Percentiles rank a stretch among this genome's conserved stretches.
Conservation (phyloP, 2,113 vertebrate species). For the Equus quagga region DNA sequence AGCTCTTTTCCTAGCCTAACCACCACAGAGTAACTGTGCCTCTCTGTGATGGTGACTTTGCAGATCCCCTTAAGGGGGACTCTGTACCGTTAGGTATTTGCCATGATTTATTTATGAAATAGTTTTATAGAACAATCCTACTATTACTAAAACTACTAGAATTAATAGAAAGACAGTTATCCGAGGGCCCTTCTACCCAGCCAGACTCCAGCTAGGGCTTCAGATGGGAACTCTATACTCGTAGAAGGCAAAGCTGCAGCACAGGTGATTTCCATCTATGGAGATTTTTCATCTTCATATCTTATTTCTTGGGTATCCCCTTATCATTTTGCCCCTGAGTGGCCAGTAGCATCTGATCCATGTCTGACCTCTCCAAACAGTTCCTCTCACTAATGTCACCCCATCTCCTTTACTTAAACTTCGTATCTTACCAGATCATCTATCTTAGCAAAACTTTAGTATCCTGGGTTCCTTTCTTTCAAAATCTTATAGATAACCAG, state of each 20-base stretch:
- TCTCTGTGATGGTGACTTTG: background rate
- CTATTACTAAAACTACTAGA: constrained; percentile 2
- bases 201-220: background rate
- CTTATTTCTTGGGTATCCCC: background rate
- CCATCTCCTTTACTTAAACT: background rate
- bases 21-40: background rate
- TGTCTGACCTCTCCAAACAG: background rate
- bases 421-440: background rate
- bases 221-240: background rate
- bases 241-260: background rate
- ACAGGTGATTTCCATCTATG: background rate
- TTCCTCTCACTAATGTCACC: background rate
- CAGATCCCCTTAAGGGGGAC: background rate
- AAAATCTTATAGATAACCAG: background rate
- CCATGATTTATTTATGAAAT: background rate
- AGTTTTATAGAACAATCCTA: background rate
- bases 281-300: background rate
- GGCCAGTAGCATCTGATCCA: background rate
- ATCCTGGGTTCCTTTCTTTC: background rate
- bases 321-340: background rate
- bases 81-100: constrained; percentile 9
- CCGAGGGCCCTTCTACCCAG: background rate
- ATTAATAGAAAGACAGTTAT: background rate
- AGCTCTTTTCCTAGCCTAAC: background rate
- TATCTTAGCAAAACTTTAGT: constrained; percentile 30